These are phyloP conservation scores for Pocillopora grandis DNA, from an alignment of 92 coral and sea anemone species.

Conservation along the genomic window DNA sequence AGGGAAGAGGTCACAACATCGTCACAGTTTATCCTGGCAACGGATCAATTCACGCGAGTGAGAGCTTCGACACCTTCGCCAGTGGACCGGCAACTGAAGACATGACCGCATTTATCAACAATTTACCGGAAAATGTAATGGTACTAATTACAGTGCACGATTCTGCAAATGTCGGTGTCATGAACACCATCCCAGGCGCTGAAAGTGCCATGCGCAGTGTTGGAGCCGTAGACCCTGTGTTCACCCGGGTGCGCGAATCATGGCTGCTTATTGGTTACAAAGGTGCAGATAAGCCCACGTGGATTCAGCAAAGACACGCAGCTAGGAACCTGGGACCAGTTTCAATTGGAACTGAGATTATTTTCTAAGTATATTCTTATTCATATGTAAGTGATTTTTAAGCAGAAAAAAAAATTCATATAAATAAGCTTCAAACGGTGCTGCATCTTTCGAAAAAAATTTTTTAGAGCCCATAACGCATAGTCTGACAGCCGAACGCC, in stretches of 20 bases:
- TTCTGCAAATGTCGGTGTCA: background rate
- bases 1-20: background rate
- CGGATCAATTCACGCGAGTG: conserved; percentile 6
- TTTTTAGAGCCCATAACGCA: too few species aligned
- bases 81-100: background rate
- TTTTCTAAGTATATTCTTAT: background rate
- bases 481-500: too few species aligned
- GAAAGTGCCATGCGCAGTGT: conserved; percentile 2
- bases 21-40: background rate
- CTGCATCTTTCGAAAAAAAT: too few species aligned
- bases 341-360: background rate
- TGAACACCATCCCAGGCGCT: background rate
- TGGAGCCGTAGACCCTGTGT: conserved; percentile 7
- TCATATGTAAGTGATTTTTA: too few species aligned
- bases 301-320: conserved; percentile 15
- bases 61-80: background rate
- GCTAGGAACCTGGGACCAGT: background rate
- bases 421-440: too few species aligned
- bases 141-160: background rate
- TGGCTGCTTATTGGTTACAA: conserved; percentile 23
- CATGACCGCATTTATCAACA: background rate
- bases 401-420: too few species aligned
- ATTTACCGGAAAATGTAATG: background rate
- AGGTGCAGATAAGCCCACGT: conserved; percentile 1
- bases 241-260: background rate